Evolutionary conservation across 2,113 vertebrate species (phyloP).

Genomic region (Hyperoodon ampullatus): DNA sequence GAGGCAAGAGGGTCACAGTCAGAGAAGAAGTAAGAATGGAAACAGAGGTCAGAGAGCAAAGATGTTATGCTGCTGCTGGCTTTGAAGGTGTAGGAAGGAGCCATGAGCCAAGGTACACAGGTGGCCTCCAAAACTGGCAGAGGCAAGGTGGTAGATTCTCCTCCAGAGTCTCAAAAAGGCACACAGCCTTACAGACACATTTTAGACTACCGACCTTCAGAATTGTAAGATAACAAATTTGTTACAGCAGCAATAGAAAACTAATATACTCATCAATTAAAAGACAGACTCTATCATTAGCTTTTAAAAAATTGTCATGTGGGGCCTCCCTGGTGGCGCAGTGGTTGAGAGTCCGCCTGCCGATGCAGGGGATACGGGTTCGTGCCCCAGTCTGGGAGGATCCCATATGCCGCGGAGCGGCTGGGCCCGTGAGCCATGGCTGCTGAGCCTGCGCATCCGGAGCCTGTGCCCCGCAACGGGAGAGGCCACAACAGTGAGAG

Average conservation of each 20-base stretch:
- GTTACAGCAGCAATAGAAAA: background rate
- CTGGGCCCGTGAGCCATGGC: too few relatives aligned
- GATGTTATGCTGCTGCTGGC: background rate
- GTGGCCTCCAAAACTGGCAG: background rate
- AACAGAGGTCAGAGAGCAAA: background rate
- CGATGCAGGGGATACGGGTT: too few relatives aligned
- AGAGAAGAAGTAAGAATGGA: background rate
- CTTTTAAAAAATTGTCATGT: background rate
- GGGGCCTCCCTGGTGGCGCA: too few relatives aligned
- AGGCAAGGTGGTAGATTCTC: background rate
- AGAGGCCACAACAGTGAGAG: too few relatives aligned
- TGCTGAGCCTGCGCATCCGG: too few relatives aligned
- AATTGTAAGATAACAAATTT: background rate
- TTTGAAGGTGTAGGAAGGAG: background rate
- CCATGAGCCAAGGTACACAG: background rate
- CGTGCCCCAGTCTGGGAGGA: too few relatives aligned
- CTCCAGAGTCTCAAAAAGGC: background rate
- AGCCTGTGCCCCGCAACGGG: too few relatives aligned
- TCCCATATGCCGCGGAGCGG: too few relatives aligned
- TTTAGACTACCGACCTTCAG: background rate
- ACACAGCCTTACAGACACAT: background rate
- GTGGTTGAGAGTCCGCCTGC: too few relatives aligned
- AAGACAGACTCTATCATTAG: background rate
- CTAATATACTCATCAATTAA: background rate
- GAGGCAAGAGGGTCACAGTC: background rate